Percentiles rank a stretch among this genome's conserved stretches.
Evolutionary conservation across 2,888 invertebrate genomes (phyloP).

Genomic region (Parthenolecanium corni): DNA sequence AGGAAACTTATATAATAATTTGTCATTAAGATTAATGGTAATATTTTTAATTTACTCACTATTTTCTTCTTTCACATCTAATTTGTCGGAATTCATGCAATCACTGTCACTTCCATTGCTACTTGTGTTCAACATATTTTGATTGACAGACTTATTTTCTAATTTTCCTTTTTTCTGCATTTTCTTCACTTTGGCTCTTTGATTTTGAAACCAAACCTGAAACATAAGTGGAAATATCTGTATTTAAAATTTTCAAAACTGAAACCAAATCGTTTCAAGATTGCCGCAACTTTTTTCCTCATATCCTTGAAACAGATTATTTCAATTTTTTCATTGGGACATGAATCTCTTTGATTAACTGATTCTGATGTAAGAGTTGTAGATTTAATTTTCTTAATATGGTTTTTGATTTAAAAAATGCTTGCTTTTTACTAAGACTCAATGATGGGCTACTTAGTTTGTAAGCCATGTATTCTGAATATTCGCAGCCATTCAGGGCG

Average conservation of each 20-base stretch:
- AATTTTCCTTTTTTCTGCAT: slow-evolving; percentile 53
- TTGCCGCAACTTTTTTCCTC: background rate
- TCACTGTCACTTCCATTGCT: slow-evolving; percentile 38
- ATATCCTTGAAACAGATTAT: background rate
- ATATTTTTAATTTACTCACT: too few species aligned
- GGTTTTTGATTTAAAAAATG: too few species aligned
- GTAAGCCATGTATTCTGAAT: too few species aligned
- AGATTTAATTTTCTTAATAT: too few species aligned
- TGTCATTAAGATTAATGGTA: too few species aligned
- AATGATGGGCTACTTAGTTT: too few species aligned
- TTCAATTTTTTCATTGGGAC: background rate
- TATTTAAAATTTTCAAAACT: background rate
- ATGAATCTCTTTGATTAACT: too few species aligned
- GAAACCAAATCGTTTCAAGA: background rate
- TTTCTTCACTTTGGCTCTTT: slow-evolving; percentile 54
- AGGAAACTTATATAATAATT: too few species aligned
- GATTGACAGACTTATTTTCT: slow-evolving; percentile 38
- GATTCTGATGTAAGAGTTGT: too few species aligned
- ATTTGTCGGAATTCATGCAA: slow-evolving; percentile 41
- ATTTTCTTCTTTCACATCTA: slow-evolving; percentile 45
- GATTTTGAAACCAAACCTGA: slow-evolving; percentile 55
- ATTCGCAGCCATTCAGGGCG: too few species aligned
- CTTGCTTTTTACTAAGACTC: too few species aligned
- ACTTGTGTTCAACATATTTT: slow-evolving; percentile 31
- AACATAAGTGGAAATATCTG: background rate